Evolutionary conservation across 2,113 vertebrate genomes (phyloP).

Genomic region (Rafetus swinhoei): DNA sequence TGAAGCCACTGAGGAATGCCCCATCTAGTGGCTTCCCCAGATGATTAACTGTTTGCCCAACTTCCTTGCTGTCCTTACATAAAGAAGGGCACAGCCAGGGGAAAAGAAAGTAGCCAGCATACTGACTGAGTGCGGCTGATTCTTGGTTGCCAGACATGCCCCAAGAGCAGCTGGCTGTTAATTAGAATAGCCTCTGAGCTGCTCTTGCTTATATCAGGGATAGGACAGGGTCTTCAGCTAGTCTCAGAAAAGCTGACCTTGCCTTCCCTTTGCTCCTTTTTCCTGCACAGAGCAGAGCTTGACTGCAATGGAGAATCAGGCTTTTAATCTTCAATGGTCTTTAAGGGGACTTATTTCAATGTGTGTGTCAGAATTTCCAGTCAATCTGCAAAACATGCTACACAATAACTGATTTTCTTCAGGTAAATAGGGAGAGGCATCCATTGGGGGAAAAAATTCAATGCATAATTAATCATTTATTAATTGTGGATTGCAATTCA

Average conservation of each 20-base stretch:
- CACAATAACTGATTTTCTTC: not conserved
- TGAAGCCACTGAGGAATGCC: conserved; percentile 18
- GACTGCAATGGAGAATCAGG: conserved; percentile 40
- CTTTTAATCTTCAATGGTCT: conserved; percentile 10
- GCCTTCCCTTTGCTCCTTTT: not conserved
- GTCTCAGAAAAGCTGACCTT: conserved; percentile 23
- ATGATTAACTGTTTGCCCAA: conserved; percentile 3
- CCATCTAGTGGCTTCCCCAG: conserved; percentile 65
- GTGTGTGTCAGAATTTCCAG: not conserved
- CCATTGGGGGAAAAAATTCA: not conserved
- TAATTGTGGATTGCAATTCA: conserved; percentile 38
- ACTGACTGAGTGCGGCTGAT: conserved; percentile 6
- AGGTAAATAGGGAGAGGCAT: fast-evolving
- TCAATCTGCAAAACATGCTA: not conserved
- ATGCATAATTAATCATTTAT: conserved; percentile 1
- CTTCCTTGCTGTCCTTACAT: conserved; percentile 19
- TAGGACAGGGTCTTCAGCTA: not conserved
- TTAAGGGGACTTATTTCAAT: not conserved
- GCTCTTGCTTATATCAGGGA: conserved; percentile 33
- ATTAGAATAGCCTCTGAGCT: conserved; percentile 16
- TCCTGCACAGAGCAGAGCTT: not conserved
- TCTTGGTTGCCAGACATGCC: not conserved
- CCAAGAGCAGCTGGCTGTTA: not conserved
- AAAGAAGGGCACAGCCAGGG: not conserved
- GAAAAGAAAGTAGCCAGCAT: not conserved